Evolutionary conservation across 2,888 invertebrate species (phyloP).

Genomic region (Mystacides longicornis): DNA sequence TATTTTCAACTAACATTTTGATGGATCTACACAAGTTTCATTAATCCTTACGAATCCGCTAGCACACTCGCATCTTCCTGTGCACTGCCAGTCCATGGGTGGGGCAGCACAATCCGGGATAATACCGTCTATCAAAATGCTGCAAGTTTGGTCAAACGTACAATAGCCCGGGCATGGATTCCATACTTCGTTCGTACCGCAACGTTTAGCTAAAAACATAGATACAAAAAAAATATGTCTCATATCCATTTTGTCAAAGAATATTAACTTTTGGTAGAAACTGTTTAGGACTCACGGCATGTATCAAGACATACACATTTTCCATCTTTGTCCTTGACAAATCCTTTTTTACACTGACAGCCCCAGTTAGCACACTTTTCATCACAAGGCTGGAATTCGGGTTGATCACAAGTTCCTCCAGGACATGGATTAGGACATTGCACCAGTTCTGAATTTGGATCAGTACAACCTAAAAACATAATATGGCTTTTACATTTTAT

Average conservation of each 20-base stretch:
- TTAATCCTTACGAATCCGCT: slow-evolving; percentile 13
- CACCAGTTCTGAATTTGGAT: not conserved
- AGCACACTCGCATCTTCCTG: slow-evolving; percentile 18
- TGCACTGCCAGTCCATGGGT: slow-evolving; percentile 10
- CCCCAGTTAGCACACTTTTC: not conserved
- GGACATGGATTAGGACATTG: not conserved
- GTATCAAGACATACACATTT: not conserved
- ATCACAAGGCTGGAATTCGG: not conserved
- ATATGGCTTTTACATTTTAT: no score
- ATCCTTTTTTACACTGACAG: not conserved
- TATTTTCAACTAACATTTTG: no score
- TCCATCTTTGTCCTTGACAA: not conserved
- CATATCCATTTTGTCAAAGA: no score
- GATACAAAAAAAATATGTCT: no score
- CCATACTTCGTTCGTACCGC: slow-evolving; percentile 11
- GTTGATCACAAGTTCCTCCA: not conserved
- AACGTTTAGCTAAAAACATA: slow-evolving; percentile 6
- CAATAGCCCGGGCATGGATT: slow-evolving; percentile 15
- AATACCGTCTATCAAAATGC: slow-evolving; percentile 6
- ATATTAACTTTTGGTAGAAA: no score
- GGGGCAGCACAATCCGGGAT: slow-evolving; percentile 9
- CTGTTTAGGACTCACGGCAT: not conserved
- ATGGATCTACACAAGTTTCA: slow-evolving; percentile 3
- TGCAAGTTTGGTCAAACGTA: slow-evolving; percentile 13
- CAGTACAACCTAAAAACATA: not conserved